Evolutionary conservation across 2,888 invertebrate species (phyloP).

Genomic region (Cylloceria caligata): DNA sequence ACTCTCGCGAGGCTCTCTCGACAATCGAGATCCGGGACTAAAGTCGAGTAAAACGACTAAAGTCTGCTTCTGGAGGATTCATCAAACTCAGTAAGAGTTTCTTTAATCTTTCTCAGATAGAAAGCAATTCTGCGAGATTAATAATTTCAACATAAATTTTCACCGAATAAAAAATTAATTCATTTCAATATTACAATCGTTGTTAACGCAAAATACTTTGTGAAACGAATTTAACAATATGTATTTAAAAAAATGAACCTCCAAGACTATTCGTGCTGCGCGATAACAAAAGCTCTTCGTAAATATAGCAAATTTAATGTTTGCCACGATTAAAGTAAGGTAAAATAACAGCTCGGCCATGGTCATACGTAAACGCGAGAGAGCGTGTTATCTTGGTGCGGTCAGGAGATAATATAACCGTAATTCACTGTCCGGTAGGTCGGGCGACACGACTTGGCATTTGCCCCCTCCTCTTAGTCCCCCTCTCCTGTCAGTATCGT

Average conservation of each 20-base stretch:
- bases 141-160: neutral
- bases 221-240: no score
- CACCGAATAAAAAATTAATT: neutral
- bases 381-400: constrained; percentile 31
- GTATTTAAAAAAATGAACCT: no score
- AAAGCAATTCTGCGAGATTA: neutral
- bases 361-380: constrained; percentile 16
- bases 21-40: constrained; percentile 45
- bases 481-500: constrained; percentile 9
- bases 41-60: constrained; percentile 40
- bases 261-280: no score
- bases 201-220: no score
- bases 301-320: constrained; percentile 20
- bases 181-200: no score
- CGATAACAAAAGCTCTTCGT: neutral
- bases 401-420: constrained; percentile 38
- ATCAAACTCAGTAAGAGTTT: constrained; percentile 12
- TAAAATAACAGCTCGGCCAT: constrained; percentile 3
- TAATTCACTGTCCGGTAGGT: constrained; percentile 52
- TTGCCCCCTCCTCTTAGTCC: neutral
- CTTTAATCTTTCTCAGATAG: neutral
- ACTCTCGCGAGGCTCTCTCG: constrained; percentile 15
- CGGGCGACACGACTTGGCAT: constrained; percentile 35
- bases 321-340: neutral
- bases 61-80: constrained; percentile 57